Evolutionary conservation across 1,140 invertebrate genomes (phyloP).

Genomic region (Drosophila oshimai): DNA sequence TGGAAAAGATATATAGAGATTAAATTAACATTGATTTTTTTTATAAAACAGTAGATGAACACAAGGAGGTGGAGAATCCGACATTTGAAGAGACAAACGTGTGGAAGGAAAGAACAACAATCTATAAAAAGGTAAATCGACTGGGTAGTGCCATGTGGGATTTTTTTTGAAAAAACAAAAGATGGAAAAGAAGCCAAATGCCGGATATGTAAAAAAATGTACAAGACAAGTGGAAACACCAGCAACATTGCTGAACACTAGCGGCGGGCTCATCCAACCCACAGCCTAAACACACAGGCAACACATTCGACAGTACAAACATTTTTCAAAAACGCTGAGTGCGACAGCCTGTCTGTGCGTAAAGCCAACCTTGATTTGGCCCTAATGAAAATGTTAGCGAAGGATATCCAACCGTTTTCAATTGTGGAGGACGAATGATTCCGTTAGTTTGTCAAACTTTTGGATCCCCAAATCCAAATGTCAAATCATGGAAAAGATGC

Average conservation of each 20-base stretch:
- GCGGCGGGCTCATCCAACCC: neutral
- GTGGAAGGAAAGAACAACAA: too few relatives aligned
- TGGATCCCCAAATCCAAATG: too few relatives aligned
- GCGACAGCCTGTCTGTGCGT: constrained; percentile 1
- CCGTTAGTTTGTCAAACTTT: constrained; percentile 1
- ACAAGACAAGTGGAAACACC: neutral
- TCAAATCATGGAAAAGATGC: neutral
- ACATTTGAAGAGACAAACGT: too few relatives aligned
- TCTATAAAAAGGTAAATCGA: too few relatives aligned
- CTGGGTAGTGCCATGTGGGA: too few relatives aligned
- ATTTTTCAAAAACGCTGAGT: neutral
- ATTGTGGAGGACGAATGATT: constrained; percentile 17
- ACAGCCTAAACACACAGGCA: too few relatives aligned
- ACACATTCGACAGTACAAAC: neutral
- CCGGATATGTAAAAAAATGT: neutral
- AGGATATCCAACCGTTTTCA: constrained; percentile 9
- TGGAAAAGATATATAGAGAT: neutral
- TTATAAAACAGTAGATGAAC: neutral
- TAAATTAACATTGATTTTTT: neutral
- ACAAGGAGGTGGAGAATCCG: too few relatives aligned
- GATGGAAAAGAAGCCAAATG: neutral
- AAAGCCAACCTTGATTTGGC: constrained; percentile 5
- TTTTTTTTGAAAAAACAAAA: neutral
- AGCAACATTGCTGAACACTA: neutral
- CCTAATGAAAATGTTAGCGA: constrained; percentile 13